phyloP scores from a whole-genome alignment of 2,797 vertebrate species.

The Rhodeus uyekii region DNA sequence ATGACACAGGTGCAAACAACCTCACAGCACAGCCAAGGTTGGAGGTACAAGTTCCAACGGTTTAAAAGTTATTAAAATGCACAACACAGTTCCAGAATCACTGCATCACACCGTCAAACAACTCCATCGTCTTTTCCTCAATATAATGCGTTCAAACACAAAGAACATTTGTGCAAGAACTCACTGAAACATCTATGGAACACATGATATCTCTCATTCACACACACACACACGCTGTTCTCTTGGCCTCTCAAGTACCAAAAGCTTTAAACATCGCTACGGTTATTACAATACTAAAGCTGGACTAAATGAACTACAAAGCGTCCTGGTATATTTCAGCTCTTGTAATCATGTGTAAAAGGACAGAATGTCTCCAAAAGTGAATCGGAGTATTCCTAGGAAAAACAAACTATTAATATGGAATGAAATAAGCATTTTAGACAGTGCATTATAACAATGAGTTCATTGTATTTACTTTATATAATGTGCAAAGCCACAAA shows the following conservation, averaged over 20 bases:
- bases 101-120: conserved; percentile 38
- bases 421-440: conserved; percentile 1
- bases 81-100: conserved; percentile 44
- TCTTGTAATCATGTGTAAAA: conserved; percentile 24
- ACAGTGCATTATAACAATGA: conserved; percentile 4
- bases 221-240: conserved; percentile 2
- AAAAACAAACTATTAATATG: not conserved
- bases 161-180: conserved; percentile 42
- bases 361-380: not conserved
- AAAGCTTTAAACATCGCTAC: conserved; percentile 37
- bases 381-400: not conserved
- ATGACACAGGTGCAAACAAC: conserved; percentile 68
- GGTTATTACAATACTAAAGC: conserved; percentile 46
- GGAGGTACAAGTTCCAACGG: conserved; percentile 51
- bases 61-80: conserved; percentile 41
- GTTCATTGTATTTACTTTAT: not conserved
- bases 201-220: conserved; percentile 14
- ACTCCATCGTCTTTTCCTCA: conserved; percentile 13
- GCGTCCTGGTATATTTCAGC: conserved; percentile 18
- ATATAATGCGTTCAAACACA: conserved; percentile 25
- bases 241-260: conserved; percentile 21
- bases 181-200: conserved; percentile 14
- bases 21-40: conserved; percentile 57
- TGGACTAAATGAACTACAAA: conserved; percentile 39
- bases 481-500: conserved; percentile 12